A percentile compares a stretch with the other conserved stretches of the same genome.
Conservation (phyloP, 2,888 invertebrate genomes). For the Panzeria rudis region DNA sequence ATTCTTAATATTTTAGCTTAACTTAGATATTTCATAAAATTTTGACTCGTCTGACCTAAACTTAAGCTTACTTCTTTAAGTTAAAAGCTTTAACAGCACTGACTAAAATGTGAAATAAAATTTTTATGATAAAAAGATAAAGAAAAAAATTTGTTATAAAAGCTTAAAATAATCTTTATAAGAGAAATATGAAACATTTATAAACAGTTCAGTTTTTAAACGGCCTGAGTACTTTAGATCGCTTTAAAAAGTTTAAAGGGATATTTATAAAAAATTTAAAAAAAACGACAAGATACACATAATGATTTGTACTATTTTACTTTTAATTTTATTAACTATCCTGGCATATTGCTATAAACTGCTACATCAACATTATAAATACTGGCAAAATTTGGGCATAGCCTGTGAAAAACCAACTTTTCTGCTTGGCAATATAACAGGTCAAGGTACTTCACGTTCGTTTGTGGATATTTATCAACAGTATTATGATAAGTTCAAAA, state of each 20-base stretch:
- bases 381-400: conserved; percentile 66
- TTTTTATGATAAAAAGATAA: not conserved
- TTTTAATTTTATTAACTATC: conserved; percentile 34
- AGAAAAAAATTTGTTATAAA: not conserved
- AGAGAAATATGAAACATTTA: not conserved
- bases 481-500: conserved; percentile 65
- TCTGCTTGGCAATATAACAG: conserved; percentile 60
- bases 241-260: not conserved
- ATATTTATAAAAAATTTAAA: not conserved
- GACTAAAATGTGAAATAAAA: no score
- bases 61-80: no score
- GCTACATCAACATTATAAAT: conserved; percentile 48
- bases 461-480: conserved; percentile 72
- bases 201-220: conserved; percentile 7
- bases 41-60: no score
- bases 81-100: no score
- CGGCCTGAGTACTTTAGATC: not conserved
- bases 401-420: conserved; percentile 52
- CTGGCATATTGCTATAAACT: conserved; percentile 15
- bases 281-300: conserved; percentile 16
- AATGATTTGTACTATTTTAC: conserved; percentile 15
- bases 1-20: no score
- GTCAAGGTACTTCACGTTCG: conserved; percentile 71
- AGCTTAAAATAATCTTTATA: not conserved
- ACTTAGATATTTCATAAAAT: no score